Percentiles rank a stretch among this genome's conserved stretches.
Evolutionary conservation across 1,140 invertebrate species (phyloP).

Genomic region (Heterodera carotae): DNA sequence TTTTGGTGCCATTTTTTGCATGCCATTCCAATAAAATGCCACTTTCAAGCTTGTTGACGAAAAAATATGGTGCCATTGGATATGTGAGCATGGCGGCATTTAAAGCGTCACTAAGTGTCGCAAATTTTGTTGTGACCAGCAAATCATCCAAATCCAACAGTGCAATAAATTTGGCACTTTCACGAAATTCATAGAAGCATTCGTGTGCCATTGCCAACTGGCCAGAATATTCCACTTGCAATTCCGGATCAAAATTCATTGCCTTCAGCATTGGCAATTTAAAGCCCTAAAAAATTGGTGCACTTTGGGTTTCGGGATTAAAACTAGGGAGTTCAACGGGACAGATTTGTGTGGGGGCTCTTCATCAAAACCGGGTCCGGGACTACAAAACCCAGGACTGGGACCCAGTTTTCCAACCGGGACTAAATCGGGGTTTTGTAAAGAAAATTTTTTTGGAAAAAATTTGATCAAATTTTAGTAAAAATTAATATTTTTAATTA

Average conservation of each 20-base stretch:
- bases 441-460: too few relatives aligned
- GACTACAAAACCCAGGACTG: too few relatives aligned
- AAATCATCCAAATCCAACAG: conserved; percentile 49
- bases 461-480: too few relatives aligned
- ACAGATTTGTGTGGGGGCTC: too few relatives aligned
- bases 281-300: not conserved
- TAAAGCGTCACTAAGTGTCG: not conserved
- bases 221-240: conserved; percentile 34
- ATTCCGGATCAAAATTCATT: conserved; percentile 41
- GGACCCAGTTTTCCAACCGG: too few relatives aligned
- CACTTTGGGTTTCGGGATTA: conserved; percentile 8
- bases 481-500: too few relatives aligned
- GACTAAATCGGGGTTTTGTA: too few relatives aligned
- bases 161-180: conserved; percentile 48
- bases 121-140: conserved; percentile 30
- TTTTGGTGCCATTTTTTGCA: too few relatives aligned
- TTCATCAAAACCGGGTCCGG: too few relatives aligned
- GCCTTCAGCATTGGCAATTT: conserved; percentile 9
- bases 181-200: conserved; percentile 50
- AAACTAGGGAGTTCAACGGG: too few relatives aligned
- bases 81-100: not conserved
- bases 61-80: conserved; percentile 24
- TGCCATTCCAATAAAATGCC: conserved; percentile 16
- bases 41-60: conserved; percentile 29
- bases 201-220: conserved; percentile 36